Percentiles rank a stretch among this genome's conserved stretches.
Evolutionary conservation across 2,797 vertebrate genomes (phyloP).

Genomic region (Semaprochilodus insignis): DNA sequence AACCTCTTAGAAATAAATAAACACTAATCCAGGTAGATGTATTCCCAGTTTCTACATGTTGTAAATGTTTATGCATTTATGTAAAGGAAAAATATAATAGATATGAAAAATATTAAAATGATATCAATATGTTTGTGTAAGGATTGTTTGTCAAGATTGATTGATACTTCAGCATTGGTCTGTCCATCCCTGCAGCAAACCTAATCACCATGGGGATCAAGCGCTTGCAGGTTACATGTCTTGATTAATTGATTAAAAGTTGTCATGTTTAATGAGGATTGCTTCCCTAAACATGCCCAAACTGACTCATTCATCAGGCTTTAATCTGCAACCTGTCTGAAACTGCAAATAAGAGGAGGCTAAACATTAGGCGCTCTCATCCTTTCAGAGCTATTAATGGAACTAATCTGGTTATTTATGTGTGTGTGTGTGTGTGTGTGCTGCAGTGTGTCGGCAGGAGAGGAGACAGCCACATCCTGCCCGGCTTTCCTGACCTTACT

Average conservation of each 20-base stretch:
- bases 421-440: conserved; percentile 5
- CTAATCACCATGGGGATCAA: background rate
- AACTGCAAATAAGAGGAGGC: background rate
- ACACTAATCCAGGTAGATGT: no score
- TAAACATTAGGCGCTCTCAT: conserved; percentile 3
- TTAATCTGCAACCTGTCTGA: conserved; percentile 1
- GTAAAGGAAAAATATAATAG: no score
- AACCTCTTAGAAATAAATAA: no score
- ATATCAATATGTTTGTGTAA: background rate
- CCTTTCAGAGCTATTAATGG: conserved; percentile 23
- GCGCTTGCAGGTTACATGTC: background rate
- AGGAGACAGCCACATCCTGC: conserved; percentile 20
- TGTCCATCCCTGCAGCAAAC: background rate
- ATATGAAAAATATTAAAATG: no score
- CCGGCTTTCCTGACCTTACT: conserved; percentile 20
- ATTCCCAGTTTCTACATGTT: no score
- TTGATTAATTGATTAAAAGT: background rate
- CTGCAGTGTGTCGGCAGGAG: conserved; percentile 38
- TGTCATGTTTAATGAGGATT: background rate
- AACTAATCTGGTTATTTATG: conserved; percentile 50
- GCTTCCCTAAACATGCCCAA: background rate
- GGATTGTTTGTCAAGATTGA: background rate
- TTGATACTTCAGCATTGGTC: background rate
- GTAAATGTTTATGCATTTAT: no score
- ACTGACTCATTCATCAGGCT: conserved; percentile 21